Evolutionary conservation across 2,113 vertebrate species (phyloP).

Genomic region (Connochaetes taurinus): DNA sequence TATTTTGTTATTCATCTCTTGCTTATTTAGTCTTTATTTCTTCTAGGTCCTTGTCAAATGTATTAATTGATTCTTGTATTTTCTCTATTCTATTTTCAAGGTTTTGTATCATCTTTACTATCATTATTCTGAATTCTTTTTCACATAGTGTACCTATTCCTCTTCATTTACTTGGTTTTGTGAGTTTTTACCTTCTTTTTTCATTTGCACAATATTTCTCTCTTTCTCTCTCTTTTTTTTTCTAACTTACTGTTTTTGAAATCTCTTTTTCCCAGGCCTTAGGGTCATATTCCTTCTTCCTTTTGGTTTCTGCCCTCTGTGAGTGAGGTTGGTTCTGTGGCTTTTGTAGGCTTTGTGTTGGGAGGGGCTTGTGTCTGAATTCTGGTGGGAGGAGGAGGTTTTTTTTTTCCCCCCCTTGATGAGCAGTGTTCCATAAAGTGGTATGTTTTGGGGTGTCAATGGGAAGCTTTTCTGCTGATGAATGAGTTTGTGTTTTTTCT

Average conservation of each 20-base stretch:
- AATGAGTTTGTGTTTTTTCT: background rate
- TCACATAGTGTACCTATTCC: background rate
- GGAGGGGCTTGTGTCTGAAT: background rate
- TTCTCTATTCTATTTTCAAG: background rate
- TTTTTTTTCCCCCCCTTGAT: rapidly evolving
- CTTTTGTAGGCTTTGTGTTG: background rate
- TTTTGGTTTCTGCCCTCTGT: background rate
- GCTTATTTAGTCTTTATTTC: background rate
- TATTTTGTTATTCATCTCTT: background rate
- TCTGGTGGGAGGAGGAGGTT: background rate
- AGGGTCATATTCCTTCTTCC: background rate
- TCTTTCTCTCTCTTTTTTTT: background rate
- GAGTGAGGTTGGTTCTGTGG: background rate
- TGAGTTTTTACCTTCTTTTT: background rate
- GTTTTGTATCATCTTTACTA: background rate
- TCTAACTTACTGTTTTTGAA: background rate
- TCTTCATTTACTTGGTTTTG: background rate
- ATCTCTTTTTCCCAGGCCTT: background rate
- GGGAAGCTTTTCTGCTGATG: background rate
- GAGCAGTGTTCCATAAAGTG: background rate
- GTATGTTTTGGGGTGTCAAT: background rate
- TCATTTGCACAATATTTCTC: background rate
- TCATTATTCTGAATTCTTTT: background rate
- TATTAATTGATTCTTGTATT: background rate
- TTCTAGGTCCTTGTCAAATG: background rate